These are phyloP conservation scores for Cryptoprocta ferox DNA, from an alignment of 2,797 vertebrate genomes.

Conservation along the genomic window DNA sequence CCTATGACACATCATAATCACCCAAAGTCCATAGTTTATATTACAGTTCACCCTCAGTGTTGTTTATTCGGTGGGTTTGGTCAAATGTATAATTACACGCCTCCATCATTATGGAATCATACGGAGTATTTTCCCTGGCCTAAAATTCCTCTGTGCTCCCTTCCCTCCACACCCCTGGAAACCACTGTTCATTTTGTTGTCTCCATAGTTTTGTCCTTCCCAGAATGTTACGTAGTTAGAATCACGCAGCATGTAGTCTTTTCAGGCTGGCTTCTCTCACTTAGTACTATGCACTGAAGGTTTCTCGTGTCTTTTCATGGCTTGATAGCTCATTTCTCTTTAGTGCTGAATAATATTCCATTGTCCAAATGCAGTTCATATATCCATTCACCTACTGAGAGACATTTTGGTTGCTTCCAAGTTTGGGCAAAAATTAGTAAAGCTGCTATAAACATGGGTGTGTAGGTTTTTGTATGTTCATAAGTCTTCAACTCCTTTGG, in stretches of 20 bases:
- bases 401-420: neutral
- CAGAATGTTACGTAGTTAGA: neutral
- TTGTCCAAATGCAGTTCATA: neutral
- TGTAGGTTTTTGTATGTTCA: neutral
- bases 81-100: neutral
- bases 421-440: neutral
- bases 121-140: neutral
- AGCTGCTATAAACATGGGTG: neutral
- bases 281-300: neutral
- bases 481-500: neutral
- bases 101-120: neutral
- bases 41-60: neutral
- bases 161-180: too few relatives aligned
- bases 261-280: neutral
- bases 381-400: neutral
- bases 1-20: neutral
- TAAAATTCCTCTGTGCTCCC: neutral
- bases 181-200: neutral
- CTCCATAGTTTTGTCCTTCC: neutral
- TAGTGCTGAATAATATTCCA: neutral
- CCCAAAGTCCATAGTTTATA: neutral
- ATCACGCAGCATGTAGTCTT: neutral
- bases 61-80: neutral
- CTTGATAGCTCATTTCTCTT: neutral
- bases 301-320: neutral